These are phyloP conservation scores for Chauna torquata DNA, from an alignment of 2,113 vertebrate genomes.

Conservation along the genomic window DNA sequence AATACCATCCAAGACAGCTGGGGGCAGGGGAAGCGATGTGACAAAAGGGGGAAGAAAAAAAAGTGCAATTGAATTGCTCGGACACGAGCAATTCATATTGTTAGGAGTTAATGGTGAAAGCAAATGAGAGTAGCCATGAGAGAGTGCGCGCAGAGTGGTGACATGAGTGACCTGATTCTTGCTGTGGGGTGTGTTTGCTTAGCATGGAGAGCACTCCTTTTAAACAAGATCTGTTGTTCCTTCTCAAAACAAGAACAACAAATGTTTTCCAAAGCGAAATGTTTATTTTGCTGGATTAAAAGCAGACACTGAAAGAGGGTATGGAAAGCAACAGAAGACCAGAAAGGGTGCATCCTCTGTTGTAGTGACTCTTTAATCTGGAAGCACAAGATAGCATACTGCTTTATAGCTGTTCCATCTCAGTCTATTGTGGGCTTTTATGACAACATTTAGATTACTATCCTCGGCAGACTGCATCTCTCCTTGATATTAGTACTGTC, in stretches of 20 bases:
- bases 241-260: neutral
- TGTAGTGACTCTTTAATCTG: neutral
- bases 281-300: neutral
- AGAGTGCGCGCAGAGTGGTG: no score
- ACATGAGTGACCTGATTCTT: accelerated
- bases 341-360: accelerated
- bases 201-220: neutral
- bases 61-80: neutral
- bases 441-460: neutral
- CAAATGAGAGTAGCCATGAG: neutral
- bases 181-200: neutral
- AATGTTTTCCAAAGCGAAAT: accelerated
- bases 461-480: neutral
- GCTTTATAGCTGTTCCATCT: neutral
- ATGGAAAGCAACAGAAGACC: accelerated
- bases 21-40: no score
- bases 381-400: accelerated
- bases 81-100: neutral
- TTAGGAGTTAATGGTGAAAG: neutral
- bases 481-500: accelerated
- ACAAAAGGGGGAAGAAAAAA: neutral
- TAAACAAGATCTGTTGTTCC: neutral
- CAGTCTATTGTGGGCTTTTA: neutral
- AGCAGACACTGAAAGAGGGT: accelerated
- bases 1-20: neutral